Evolutionary conservation across 2,888 invertebrate genomes (phyloP).

Genomic region (Helicoverpa assulta): DNA sequence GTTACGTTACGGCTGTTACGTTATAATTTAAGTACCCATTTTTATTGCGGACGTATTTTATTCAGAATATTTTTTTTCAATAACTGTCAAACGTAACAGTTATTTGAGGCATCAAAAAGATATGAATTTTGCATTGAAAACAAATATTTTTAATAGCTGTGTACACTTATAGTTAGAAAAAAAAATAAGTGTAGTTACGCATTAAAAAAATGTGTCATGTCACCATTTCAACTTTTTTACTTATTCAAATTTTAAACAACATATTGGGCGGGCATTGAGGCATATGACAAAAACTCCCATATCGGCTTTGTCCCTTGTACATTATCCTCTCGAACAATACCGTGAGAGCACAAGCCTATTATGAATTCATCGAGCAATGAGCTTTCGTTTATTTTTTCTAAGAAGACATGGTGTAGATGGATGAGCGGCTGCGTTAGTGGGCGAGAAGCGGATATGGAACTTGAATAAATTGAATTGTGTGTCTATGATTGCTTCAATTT

Average conservation of each 20-base stretch:
- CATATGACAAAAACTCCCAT: slow-evolving; percentile 52
- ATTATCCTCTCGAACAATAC: slow-evolving; percentile 67
- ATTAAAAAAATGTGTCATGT: too few species aligned
- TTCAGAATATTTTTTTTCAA: background rate
- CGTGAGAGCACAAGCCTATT: slow-evolving; percentile 72
- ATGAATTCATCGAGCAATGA: slow-evolving; percentile 79
- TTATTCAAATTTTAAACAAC: slow-evolving; percentile 33
- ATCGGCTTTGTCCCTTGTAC: slow-evolving; percentile 57
- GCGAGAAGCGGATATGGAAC: slow-evolving; percentile 80
- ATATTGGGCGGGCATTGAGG: slow-evolving; percentile 39
- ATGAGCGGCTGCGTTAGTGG: slow-evolving; percentile 77
- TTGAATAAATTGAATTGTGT: slow-evolving; percentile 85
- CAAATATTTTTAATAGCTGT: too few species aligned
- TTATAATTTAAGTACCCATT: slow-evolving; percentile 21
- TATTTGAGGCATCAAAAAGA: too few species aligned
- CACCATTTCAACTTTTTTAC: slow-evolving; percentile 11
- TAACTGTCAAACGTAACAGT: background rate
- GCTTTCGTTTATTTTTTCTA: slow-evolving; percentile 80
- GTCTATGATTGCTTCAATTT: slow-evolving; percentile 79
- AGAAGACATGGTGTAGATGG: slow-evolving; percentile 72
- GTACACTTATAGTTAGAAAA: too few species aligned
- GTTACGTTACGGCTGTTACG: slow-evolving; percentile 10
- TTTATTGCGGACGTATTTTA: slow-evolving; percentile 19
- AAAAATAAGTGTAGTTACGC: too few species aligned
- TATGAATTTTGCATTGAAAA: too few species aligned